Conservation (phyloP, 2,888 invertebrate species). For the Drosophila lutescens region DNA sequence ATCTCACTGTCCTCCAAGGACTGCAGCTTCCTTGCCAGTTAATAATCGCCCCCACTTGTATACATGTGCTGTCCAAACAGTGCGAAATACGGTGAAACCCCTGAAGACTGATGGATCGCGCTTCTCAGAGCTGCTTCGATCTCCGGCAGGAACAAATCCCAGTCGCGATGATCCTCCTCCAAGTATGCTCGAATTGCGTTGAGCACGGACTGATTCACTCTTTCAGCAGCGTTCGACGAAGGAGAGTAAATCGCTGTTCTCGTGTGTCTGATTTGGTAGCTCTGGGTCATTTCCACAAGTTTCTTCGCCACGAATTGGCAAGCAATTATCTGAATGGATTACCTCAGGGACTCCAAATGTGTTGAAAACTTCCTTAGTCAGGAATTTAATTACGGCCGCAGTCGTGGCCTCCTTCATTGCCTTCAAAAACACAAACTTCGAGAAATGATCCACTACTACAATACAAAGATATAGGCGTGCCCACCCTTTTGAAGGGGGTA, state of each 20-base stretch:
- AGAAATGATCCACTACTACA: not conserved
- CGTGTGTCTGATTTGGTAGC: not conserved
- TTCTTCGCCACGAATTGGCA: slow-evolving; percentile 9
- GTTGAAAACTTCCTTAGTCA: not conserved
- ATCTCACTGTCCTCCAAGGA: not conserved
- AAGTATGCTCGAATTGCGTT: not conserved
- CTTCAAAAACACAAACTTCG: not conserved
- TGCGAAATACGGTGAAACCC: not conserved
- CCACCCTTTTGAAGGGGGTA: too few relatives aligned
- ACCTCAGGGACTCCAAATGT: slow-evolving; percentile 2
- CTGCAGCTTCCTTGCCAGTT: not conserved
- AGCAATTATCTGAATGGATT: slow-evolving; percentile 3
- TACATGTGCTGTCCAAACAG: not conserved
- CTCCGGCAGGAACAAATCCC: not conserved
- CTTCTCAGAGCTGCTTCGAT: not conserved
- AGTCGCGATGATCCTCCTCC: not conserved
- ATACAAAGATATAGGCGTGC: not conserved
- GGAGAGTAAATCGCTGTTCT: slow-evolving; percentile 8
- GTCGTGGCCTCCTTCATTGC: not conserved
- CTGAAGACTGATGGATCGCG: not conserved
- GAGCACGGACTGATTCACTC: not conserved
- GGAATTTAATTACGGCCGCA: not conserved
- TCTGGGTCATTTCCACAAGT: not conserved
- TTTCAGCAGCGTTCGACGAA: not conserved
- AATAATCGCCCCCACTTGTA: not conserved